These are phyloP conservation scores for Mixornis gularis DNA, from an alignment of 2,113 vertebrate species.

Conservation along the genomic window DNA sequence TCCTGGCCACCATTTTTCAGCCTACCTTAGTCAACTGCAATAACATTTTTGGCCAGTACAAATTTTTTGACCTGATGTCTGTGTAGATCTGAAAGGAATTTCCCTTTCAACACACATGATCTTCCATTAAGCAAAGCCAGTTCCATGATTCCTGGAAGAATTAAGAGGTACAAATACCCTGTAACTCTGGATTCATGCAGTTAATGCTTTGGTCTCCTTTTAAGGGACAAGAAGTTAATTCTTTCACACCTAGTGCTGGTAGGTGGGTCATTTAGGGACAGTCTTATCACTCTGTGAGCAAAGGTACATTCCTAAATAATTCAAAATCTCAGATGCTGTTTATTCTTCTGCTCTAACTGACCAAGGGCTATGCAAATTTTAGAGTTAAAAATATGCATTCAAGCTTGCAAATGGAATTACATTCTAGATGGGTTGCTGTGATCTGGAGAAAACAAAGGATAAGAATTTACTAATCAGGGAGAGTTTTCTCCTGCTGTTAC, in stretches of 20 bases:
- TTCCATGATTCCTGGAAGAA: conserved; percentile 21
- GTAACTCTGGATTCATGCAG: background rate
- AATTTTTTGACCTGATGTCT: conserved; percentile 19
- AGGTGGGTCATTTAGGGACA: background rate
- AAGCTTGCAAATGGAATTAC: background rate
- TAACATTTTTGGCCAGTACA: background rate
- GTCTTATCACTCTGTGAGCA: background rate
- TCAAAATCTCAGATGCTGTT: background rate
- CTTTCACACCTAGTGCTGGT: background rate
- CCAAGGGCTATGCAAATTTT: background rate
- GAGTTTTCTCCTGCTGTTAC: background rate
- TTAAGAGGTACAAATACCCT: background rate
- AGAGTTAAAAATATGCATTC: background rate
- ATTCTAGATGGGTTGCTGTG: background rate
- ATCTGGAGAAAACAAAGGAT: background rate
- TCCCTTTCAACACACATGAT: background rate
- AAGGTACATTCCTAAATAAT: conserved; percentile 15
- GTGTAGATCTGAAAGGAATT: conserved; percentile 14
- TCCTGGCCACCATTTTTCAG: conserved; percentile 7
- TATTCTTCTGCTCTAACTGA: background rate
- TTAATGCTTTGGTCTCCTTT: background rate
- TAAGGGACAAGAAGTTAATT: background rate
- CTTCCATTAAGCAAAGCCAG: conserved; percentile 13
- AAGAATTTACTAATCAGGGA: background rate
- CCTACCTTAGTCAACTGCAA: background rate